Evolutionary conservation across 2,797 vertebrate genomes (phyloP).

Genomic region (Sebastes iracundus): DNA sequence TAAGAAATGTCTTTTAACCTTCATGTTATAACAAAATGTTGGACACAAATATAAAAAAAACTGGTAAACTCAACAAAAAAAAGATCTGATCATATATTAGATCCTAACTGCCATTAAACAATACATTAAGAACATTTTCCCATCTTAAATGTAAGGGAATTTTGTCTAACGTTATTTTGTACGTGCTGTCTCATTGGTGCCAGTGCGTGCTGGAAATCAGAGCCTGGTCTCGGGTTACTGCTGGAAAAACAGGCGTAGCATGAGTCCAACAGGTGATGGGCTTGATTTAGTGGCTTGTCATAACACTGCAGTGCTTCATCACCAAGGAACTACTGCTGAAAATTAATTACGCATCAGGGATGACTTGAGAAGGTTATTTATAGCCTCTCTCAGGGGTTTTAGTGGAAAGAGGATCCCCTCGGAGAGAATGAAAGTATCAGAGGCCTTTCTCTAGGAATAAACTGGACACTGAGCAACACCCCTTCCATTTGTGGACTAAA

Average conservation of each 20-base stretch:
- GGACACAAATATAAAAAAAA: no score
- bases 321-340: conserved; percentile 45
- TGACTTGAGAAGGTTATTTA: conserved; percentile 77
- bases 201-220: conserved; percentile 34
- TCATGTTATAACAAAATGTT: no score
- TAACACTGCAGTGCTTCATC: conserved; percentile 56
- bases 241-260: conserved; percentile 67
- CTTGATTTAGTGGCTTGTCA: conserved; percentile 71
- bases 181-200: conserved; percentile 34
- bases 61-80: background rate
- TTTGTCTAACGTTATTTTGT: conserved; percentile 16
- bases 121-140: background rate
- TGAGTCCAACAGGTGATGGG: conserved; percentile 77
- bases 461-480: conserved; percentile 13
- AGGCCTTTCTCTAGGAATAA: conserved; percentile 35
- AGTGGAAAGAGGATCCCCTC: conserved; percentile 58
- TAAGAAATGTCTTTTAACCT: background rate
- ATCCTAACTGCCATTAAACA: background rate
- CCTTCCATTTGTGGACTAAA: conserved; percentile 6
- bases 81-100: background rate
- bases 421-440: conserved; percentile 43
- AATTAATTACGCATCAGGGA: conserved; percentile 77
- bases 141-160: background rate
- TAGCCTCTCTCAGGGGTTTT: conserved; percentile 44
- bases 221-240: conserved; percentile 59